Evolutionary conservation across 2,888 invertebrate species (phyloP).

Genomic region (Sclerodermus sp.): DNA sequence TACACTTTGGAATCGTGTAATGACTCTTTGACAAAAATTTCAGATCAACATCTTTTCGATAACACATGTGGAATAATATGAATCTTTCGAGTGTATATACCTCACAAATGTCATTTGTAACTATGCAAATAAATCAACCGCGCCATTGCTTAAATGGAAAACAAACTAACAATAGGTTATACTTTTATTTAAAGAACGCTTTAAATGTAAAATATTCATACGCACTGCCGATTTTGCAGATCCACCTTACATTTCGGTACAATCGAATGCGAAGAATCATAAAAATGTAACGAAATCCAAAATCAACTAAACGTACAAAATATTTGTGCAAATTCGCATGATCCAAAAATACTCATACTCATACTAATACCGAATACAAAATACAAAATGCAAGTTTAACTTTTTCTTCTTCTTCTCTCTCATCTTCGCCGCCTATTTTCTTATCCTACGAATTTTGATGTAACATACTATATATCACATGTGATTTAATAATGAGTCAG

Average conservation of each 20-base stretch:
- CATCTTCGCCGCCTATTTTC: background rate
- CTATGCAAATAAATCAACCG: background rate
- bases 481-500: conserved; percentile 8
- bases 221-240: no score
- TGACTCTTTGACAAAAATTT: no score
- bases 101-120: no score
- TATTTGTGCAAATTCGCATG: background rate
- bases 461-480: conserved; percentile 8
- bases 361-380: background rate
- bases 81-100: no score
- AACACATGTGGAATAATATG: no score
- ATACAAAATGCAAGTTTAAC: background rate
- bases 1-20: no score
- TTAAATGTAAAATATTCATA: no score
- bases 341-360: background rate
- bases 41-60: no score
- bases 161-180: background rate
- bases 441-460: conserved; percentile 1
- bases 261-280: background rate
- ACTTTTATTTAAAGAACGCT: background rate
- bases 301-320: background rate
- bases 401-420: background rate
- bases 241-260: no score
- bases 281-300: background rate
- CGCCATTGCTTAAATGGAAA: background rate